phyloP scores from a whole-genome alignment of 2,888 invertebrate genomes.

The Phanerotoma sp. region DNA sequence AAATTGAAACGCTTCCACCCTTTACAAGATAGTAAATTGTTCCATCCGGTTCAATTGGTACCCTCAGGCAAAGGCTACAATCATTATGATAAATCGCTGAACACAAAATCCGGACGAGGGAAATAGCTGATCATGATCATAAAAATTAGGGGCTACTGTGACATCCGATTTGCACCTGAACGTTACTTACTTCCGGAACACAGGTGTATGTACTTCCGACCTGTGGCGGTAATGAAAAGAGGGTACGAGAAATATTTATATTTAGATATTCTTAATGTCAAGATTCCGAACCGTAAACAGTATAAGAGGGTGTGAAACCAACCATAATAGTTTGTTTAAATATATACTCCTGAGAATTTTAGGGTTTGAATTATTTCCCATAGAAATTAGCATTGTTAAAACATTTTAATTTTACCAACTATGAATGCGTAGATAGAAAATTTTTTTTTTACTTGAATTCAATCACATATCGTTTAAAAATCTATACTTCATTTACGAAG shows the following conservation, averaged over 20 bases:
- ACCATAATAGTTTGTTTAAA: constrained; percentile 34
- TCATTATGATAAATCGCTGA: constrained; percentile 39
- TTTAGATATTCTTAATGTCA: constrained; percentile 11
- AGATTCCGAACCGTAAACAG: no score
- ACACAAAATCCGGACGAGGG: constrained; percentile 31
- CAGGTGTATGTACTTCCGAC: constrained; percentile 44
- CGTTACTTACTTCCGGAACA: constrained; percentile 44
- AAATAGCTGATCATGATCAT: constrained; percentile 2
- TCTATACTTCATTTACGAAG: no score
- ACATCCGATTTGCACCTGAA: constrained; percentile 39
- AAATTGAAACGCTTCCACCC: constrained; percentile 54
- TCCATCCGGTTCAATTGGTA: constrained; percentile 54
- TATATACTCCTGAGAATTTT: constrained; percentile 23
- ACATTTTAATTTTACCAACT: no score
- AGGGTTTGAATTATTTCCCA: constrained; percentile 5
- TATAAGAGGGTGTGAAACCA: constrained; percentile 39
- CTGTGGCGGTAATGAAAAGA: not conserved
- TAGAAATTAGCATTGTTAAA: not conserved
- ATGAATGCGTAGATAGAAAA: no score
- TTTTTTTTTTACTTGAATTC: no score
- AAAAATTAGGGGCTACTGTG: constrained; percentile 27
- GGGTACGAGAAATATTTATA: not conserved
- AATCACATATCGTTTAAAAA: no score
- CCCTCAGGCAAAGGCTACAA: constrained; percentile 36
- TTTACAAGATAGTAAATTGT: constrained; percentile 52